These are phyloP conservation scores for Mohoua ochrocephala DNA, from an alignment of 2,113 vertebrate genomes.

Conservation along the genomic window DNA sequence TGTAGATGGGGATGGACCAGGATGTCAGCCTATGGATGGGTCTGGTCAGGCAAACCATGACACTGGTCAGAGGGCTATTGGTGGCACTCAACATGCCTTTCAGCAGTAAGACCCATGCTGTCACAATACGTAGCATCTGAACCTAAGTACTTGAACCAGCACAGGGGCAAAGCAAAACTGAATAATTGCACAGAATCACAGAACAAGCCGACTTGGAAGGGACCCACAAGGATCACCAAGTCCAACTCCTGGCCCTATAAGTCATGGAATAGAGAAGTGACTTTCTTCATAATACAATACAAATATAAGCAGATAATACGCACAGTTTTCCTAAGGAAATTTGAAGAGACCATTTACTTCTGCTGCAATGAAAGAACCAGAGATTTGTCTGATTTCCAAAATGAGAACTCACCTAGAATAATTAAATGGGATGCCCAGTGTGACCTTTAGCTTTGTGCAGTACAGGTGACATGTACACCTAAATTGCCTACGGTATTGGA, in stretches of 20 bases:
- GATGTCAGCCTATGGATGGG: accelerated
- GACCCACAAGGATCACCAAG: not conserved
- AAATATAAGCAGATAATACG: not conserved
- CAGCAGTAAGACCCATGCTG: not conserved
- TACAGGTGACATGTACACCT: not conserved
- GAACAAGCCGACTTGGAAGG: not conserved
- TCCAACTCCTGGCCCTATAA: not conserved
- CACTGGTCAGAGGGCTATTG: not conserved
- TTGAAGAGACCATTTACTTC: not conserved
- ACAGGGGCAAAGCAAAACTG: not conserved
- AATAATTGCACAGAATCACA: not conserved
- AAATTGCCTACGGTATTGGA: not conserved
- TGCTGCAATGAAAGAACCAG: not conserved
- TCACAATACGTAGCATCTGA: no score
- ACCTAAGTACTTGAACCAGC: not conserved
- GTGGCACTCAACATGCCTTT: not conserved
- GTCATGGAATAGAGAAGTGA: not conserved
- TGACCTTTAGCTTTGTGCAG: not conserved
- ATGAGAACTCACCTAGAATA: not conserved
- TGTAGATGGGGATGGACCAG: no score
- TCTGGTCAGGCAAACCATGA: no score
- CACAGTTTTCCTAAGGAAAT: not conserved
- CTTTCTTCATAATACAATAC: not conserved
- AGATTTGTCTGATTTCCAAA: not conserved
- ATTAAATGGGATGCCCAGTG: not conserved